Percentiles rank a stretch among this genome's conserved stretches.
Evolutionary conservation across 2,113 vertebrate species (phyloP).

Genomic region (Perca schrenkii): DNA sequence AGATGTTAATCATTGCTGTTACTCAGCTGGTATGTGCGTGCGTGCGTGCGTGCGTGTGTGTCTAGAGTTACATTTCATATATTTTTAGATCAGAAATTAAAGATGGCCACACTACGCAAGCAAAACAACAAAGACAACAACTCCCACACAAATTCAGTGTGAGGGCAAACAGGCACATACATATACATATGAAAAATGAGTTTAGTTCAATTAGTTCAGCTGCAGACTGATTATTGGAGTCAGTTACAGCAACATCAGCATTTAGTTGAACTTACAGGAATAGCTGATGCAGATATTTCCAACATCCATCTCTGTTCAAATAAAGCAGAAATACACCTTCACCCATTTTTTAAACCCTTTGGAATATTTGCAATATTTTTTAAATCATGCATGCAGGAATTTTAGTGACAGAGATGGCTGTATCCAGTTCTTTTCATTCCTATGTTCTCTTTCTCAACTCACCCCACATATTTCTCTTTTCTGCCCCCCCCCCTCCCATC

Average conservation of each 20-base stretch:
- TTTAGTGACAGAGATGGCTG: neutral
- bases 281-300: constrained; percentile 77
- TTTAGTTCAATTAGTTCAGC: constrained; percentile 20
- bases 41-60: constrained; percentile 27
- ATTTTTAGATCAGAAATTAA: constrained; percentile 66
- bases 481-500: neutral
- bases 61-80: constrained; percentile 56
- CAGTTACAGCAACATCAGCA: constrained; percentile 35
- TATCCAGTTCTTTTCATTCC: neutral
- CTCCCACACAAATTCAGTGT: constrained; percentile 18
- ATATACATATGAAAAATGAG: neutral
- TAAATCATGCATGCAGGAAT: neutral
- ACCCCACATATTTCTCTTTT: neutral
- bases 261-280: constrained; percentile 70
- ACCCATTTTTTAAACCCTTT: neutral
- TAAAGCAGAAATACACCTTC: constrained; percentile 44
- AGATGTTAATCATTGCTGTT: constrained; percentile 60
- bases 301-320: constrained; percentile 77
- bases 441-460: neutral
- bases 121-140: constrained; percentile 44
- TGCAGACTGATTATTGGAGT: constrained; percentile 64
- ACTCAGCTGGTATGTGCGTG: constrained; percentile 40
- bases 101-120: constrained; percentile 27
- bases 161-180: constrained; percentile 13
- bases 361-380: neutral